Evolutionary conservation across 2,797 vertebrate species (phyloP).

Genomic region (Gymnoscopelus microlampas): DNA sequence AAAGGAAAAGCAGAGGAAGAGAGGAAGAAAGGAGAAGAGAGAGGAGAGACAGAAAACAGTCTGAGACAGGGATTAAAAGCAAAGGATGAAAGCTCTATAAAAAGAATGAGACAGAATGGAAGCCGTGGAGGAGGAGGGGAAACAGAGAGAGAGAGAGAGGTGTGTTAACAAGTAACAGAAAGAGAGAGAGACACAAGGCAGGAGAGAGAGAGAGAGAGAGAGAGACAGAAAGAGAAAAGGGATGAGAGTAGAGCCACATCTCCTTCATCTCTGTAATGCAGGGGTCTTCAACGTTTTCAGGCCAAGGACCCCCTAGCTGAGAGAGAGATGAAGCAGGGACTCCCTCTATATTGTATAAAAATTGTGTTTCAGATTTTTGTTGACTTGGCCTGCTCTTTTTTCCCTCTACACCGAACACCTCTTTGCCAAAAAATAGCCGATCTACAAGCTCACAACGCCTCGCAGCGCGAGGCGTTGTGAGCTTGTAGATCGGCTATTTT

Average conservation of each 20-base stretch:
- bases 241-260: neutral
- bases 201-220: neutral
- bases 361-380: too few species aligned
- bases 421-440: too few species aligned
- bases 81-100: constrained; percentile 63
- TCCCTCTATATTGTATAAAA: too few species aligned
- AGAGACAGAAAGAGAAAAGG: too few species aligned
- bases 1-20: neutral
- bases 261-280: neutral
- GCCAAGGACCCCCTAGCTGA: too few species aligned
- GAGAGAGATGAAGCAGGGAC: too few species aligned
- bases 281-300: too few species aligned
- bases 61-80: constrained; percentile 52
- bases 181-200: neutral
- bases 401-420: too few species aligned
- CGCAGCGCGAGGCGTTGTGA: too few species aligned
- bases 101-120: constrained; percentile 42
- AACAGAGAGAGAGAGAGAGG: neutral
- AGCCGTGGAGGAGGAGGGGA: neutral
- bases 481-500: too few species aligned
- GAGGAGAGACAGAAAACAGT: constrained; percentile 4
- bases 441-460: too few species aligned
- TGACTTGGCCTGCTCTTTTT: too few species aligned
- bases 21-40: neutral
- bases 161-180: neutral